Percentiles rank a stretch among this genome's conserved stretches.
Evolutionary conservation across 2,113 vertebrate species (phyloP).

Genomic region (Nipponia nippon): DNA sequence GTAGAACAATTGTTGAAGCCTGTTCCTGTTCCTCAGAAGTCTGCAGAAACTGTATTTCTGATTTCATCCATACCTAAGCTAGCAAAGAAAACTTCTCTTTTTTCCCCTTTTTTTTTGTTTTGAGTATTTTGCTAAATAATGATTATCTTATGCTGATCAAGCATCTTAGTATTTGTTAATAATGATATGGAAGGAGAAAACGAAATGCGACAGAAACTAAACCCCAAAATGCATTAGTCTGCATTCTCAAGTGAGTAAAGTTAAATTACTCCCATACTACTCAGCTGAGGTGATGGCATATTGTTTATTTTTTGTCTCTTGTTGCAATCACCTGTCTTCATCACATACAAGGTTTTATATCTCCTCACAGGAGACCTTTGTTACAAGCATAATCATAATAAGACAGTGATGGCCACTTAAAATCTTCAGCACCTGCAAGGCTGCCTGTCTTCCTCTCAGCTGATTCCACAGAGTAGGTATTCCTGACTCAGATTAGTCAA

Average conservation of each 20-base stretch:
- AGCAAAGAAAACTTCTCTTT: not conserved
- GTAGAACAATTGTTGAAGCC: not conserved
- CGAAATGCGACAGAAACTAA: not conserved
- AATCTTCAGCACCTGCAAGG: not conserved
- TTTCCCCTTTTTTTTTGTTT: accelerated
- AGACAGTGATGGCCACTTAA: not conserved
- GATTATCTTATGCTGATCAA: not conserved
- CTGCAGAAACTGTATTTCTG: not conserved
- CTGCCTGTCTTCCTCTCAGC: not conserved
- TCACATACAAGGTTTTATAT: not conserved
- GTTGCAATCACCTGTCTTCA: not conserved
- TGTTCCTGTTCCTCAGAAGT: not conserved
- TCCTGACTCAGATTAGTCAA: not conserved
- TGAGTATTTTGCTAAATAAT: not conserved
- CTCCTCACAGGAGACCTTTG: not conserved
- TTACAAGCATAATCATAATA: not conserved
- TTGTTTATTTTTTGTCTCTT: not conserved
- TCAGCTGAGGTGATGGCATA: not conserved
- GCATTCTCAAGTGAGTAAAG: not conserved
- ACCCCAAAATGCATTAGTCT: not conserved
- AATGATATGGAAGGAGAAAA: not conserved
- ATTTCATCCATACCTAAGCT: not conserved
- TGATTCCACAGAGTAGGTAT: not conserved
- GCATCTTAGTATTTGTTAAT: not conserved
- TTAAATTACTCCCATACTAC: not conserved